A percentile compares a stretch with the other conserved stretches of the same genome.
Evolutionary conservation across 2,888 invertebrate genomes (phyloP).

Genomic region (Clusia tigrina): DNA sequence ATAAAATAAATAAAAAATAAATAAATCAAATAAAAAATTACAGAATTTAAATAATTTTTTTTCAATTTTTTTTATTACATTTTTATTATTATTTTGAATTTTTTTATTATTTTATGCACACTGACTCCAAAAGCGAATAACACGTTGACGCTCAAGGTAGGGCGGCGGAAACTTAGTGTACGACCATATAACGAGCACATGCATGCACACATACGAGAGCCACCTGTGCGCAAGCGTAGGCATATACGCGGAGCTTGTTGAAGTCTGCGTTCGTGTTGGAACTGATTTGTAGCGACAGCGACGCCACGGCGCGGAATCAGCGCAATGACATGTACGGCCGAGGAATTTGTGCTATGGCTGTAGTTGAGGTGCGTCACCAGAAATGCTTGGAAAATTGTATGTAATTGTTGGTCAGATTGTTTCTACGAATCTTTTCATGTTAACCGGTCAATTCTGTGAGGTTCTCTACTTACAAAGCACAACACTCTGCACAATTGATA

Average conservation of each 20-base stretch:
- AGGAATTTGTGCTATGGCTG: neutral
- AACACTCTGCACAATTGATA: no score
- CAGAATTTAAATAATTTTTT: no score
- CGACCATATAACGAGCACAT: no score
- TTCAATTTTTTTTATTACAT: neutral
- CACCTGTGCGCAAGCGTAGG: neutral
- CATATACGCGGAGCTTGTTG: neutral
- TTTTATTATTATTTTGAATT: neutral
- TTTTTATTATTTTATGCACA: neutral
- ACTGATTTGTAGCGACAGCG: neutral
- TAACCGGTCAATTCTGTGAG: no score
- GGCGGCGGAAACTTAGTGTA: neutral
- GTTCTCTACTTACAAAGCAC: no score
- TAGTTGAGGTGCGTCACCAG: no score
- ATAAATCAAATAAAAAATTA: neutral
- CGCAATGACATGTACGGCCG: neutral
- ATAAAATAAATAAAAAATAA: neutral
- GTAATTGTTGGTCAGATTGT: no score
- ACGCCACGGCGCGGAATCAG: neutral
- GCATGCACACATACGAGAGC: no score
- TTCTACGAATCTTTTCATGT: no score
- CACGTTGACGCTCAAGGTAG: neutral
- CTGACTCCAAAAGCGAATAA: neutral
- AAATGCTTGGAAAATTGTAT: no score
- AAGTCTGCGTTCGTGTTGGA: neutral